Evolutionary conservation across 2,113 vertebrate species (phyloP).

Genomic region (Gambusia affinis): DNA sequence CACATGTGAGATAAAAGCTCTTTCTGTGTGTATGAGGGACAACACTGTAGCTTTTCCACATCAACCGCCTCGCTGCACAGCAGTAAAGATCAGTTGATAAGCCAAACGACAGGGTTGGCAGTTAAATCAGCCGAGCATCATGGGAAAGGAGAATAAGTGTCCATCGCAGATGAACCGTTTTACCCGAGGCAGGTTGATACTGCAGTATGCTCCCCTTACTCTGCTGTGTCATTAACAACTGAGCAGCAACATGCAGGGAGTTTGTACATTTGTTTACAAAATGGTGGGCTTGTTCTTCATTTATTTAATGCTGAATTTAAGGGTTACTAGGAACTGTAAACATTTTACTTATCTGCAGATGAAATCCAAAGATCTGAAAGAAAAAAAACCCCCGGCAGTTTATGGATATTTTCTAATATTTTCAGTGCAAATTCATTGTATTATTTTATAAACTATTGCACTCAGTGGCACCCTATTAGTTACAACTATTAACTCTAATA

Average conservation of each 20-base stretch:
- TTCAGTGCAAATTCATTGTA: background rate
- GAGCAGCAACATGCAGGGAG: background rate
- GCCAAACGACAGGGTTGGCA: constrained; percentile 1
- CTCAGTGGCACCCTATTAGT: no score
- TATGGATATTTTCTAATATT: background rate
- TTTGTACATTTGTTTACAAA: background rate
- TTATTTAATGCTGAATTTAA: background rate
- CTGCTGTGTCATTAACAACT: background rate
- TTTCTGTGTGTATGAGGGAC: constrained; percentile 4
- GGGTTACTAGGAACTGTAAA: background rate
- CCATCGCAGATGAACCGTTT: constrained; percentile 1
- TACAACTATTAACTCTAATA: no score
- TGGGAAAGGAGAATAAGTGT: constrained; percentile 6
- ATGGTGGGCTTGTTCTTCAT: background rate
- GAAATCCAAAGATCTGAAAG: background rate
- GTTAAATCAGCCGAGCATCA: constrained; percentile 25
- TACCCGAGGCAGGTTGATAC: background rate
- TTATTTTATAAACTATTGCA: background rate
- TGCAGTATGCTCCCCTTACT: background rate
- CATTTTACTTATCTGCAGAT: background rate
- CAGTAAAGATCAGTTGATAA: constrained; percentile 29
- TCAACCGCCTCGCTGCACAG: constrained; percentile 15
- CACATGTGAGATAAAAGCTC: constrained; percentile 39
- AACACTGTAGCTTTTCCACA: constrained; percentile 14
- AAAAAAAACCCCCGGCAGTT: background rate